Conservation (phyloP, 2,888 invertebrate genomes). For the Lepeophtheirus nordmannii region DNA sequence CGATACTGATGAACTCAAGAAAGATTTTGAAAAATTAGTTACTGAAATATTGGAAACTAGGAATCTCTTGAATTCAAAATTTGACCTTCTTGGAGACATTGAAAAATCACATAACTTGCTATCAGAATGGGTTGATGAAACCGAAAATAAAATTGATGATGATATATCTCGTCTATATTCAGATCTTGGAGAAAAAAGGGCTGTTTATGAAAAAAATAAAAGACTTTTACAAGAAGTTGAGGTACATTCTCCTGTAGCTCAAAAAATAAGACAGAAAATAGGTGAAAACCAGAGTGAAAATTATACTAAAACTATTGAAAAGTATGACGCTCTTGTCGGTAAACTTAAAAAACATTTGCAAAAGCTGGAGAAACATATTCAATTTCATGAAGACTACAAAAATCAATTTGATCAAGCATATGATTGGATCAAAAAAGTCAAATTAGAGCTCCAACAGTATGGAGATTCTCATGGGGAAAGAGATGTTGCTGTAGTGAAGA, state of each 20-base stretch:
- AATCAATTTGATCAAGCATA: conserved; percentile 61
- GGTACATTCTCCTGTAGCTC: conserved; percentile 59
- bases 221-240: conserved; percentile 64
- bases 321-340: conserved; percentile 53
- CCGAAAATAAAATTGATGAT: conserved; percentile 62
- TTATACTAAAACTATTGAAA: conserved; percentile 52
- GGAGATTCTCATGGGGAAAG: conserved; percentile 77
- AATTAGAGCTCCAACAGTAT: conserved; percentile 65
- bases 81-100: conserved; percentile 22
- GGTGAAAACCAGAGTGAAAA: conserved; percentile 36
- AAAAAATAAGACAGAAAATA: conserved; percentile 56
- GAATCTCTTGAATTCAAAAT: conserved; percentile 18
- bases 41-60: conserved; percentile 49
- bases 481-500: conserved; percentile 49
- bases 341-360: conserved; percentile 48
- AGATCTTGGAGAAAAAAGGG: conserved; percentile 77
- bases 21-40: conserved; percentile 74
- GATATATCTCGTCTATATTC: conserved; percentile 44
- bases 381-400: conserved; percentile 71
- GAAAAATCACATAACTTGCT: conserved; percentile 37
- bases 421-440: conserved; percentile 66
- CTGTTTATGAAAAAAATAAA: conserved; percentile 70
- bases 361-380: conserved; percentile 58
- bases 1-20: conserved; percentile 70
- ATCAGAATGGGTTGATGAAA: conserved; percentile 71